These are phyloP conservation scores for Pseudomyrmex gracilis DNA, from an alignment of 1,140 invertebrate genomes.

Conservation along the genomic window DNA sequence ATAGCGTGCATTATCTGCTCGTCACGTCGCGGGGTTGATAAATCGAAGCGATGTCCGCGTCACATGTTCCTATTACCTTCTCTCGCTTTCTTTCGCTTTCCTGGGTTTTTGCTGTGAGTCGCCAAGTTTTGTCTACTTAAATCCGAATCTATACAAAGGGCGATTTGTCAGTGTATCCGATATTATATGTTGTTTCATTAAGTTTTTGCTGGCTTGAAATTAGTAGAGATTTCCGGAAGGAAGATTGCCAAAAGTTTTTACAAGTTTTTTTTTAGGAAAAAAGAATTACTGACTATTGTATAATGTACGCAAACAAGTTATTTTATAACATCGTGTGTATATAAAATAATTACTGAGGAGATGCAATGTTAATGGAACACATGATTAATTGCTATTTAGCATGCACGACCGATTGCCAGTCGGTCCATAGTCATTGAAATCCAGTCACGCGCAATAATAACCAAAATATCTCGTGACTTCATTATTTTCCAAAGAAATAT, in stretches of 20 bases:
- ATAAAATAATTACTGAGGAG: too few species aligned
- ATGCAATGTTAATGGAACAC: too few species aligned
- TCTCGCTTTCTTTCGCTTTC: conserved; percentile 32
- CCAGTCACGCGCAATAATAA: neutral
- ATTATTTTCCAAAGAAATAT: neutral
- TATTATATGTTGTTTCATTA: conserved; percentile 3
- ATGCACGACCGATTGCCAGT: neutral
- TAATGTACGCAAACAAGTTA: too few species aligned
- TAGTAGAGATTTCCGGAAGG: conserved; percentile 19
- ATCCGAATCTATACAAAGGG: neutral
- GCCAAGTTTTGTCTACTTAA: conserved; percentile 37
- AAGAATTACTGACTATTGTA: neutral
- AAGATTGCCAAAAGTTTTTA: neutral
- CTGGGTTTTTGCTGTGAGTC: neutral
- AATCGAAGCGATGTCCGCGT: conserved; percentile 67
- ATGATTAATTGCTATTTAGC: neutral
- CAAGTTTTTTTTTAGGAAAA: neutral
- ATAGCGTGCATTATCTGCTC: conserved; percentile 71
- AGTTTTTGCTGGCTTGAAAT: neutral
- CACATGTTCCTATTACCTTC: conserved; percentile 50
- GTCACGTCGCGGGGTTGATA: conserved; percentile 61
- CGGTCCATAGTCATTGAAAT: neutral
- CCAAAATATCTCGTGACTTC: neutral
- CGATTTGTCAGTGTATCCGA: neutral
- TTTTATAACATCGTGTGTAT: too few species aligned